These are phyloP conservation scores for Cabera pusaria DNA, from an alignment of 2,888 invertebrate species.

Conservation along the genomic window DNA sequence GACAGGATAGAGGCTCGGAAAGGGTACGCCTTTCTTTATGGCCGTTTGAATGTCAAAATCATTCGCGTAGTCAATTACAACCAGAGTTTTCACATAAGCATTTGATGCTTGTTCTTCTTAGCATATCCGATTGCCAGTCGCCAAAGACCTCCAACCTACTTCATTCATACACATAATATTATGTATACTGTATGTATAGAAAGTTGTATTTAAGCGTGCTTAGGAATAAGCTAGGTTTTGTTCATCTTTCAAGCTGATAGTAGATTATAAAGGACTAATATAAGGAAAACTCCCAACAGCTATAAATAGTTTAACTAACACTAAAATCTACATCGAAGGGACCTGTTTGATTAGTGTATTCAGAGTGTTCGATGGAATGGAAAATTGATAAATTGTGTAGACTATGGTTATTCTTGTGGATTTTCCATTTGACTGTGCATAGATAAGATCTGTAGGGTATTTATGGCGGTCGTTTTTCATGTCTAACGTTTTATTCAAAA, in stretches of 20 bases:
- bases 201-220: no score
- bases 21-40: constrained; percentile 9
- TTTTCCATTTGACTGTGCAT: constrained; percentile 32
- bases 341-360: constrained; percentile 35
- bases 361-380: constrained; percentile 37
- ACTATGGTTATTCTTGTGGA: constrained; percentile 31
- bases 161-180: no score
- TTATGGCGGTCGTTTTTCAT: constrained; percentile 29
- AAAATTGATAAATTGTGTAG: constrained; percentile 42
- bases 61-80: constrained; percentile 4
- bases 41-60: constrained; percentile 7
- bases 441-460: constrained; percentile 30
- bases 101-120: no score
- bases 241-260: no score
- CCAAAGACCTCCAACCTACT: no score
- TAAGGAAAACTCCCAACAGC: no score
- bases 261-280: no score
- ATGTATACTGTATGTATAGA: no score
- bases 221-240: no score
- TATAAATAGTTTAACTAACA: no score
- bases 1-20: constrained; percentile 19
- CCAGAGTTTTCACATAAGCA: no score
- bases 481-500: constrained; percentile 19
- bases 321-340: constrained; percentile 15
- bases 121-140: no score